Evolutionary conservation across 2,888 invertebrate species (phyloP).

Genomic region (Oithona nana): DNA sequence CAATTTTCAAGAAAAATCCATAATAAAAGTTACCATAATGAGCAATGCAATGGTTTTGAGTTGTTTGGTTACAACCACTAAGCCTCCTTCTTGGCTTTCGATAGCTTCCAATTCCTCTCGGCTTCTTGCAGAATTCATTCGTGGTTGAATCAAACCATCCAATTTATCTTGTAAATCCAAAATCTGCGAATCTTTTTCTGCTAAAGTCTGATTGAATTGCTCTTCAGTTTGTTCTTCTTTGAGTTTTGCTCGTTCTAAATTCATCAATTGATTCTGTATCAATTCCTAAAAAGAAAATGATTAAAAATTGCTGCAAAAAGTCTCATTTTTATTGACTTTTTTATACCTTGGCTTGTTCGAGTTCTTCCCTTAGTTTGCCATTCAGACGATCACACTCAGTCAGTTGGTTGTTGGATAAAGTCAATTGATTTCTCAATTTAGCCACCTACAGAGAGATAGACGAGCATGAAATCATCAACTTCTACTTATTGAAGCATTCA

Average conservation of each 20-base stretch:
- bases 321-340: no score
- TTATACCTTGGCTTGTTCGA: neutral
- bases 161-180: neutral
- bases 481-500: no score
- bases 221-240: neutral
- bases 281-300: neutral
- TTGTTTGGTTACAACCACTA: neutral
- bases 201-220: neutral
- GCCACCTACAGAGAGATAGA: neutral
- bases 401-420: neutral
- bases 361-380: neutral
- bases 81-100: neutral
- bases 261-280: neutral
- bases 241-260: neutral
- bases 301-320: no score
- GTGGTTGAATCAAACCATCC: neutral
- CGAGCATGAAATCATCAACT: no score
- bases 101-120: neutral
- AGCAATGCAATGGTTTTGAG: no score
- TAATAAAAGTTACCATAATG: no score
- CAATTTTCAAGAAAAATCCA: neutral
- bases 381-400: neutral
- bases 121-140: neutral
- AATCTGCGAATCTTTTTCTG: neutral
- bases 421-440: slow-evolving; percentile 3